A percentile compares a stretch with the other conserved stretches of the same genome.
phyloP scores from a whole-genome alignment of 2,888 invertebrate genomes.

The Cephus spinipes region DNA sequence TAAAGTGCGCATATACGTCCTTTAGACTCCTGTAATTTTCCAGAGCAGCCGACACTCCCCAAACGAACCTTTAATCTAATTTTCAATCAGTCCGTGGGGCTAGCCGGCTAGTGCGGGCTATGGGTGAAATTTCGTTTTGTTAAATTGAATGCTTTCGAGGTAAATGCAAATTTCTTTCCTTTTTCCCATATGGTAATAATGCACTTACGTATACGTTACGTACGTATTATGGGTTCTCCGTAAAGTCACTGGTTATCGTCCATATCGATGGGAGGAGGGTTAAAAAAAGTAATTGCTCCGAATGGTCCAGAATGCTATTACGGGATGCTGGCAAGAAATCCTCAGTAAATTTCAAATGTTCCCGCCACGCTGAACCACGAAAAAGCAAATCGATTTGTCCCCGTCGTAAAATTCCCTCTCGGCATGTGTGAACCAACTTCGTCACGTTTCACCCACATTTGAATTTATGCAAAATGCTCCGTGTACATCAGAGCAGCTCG shows the following conservation, averaged over 20 bases:
- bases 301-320: neutral
- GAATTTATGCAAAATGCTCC: neutral
- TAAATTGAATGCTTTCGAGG: neutral
- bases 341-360: neutral
- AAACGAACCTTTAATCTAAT: slow-evolving; percentile 46
- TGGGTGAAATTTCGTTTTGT: neutral
- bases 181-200: neutral
- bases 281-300: neutral
- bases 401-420: neutral
- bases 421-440: neutral
- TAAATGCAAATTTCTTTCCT: neutral
- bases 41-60: slow-evolving; percentile 39
- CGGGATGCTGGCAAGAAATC: neutral
- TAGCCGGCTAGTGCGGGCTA: neutral
- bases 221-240: neutral
- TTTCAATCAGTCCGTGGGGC: slow-evolving; percentile 24
- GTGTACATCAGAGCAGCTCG: neutral
- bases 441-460: neutral
- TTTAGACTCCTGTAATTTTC: slow-evolving; percentile 38
- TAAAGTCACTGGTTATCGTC: neutral
- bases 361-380: neutral
- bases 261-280: neutral
- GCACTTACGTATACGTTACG: neutral
- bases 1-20: slow-evolving; percentile 16
- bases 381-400: neutral